Base-by-base conservation (phyloP, 30 jellyfish, hydroid and myxozoan genomes). In the Haliclystus octoradiatus region DNA sequence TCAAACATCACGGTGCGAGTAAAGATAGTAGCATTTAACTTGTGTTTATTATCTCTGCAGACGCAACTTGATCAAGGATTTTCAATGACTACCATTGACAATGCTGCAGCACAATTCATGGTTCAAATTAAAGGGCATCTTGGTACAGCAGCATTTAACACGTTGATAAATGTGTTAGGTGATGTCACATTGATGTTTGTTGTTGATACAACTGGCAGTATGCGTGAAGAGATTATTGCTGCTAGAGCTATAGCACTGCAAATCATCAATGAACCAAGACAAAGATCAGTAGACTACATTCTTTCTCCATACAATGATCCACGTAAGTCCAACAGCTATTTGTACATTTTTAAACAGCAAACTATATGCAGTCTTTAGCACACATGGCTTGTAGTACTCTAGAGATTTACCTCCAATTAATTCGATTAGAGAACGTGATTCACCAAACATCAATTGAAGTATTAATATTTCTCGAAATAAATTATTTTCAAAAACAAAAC, bases 291-390 rank as follows among this genome's bases (percentile, higher is more conserved):
- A 15, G 95, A 84, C 65, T 84, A 71, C 84, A 84, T 84, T 62
- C 76, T 84, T 19, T 77, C 95, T n/a, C 93, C 93, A 28, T 77
- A 77, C 70, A 79, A 79, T 28, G 95, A 84, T 64, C 95, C 95
- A 14, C 26, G 95, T 84, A 76, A 51, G 88, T 62, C n/a, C n/a
- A n/a, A n/a, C n/a, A n/a, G n/a, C n/a, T n/a, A n/a, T n/a, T n/a
- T n/a, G n/a, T n/a, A n/a, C n/a, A n/a, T n/a, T n/a, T n/a, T n/a
- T n/a, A n/a, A n/a, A n/a, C n/a, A n/a, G n/a, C n/a, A n/a, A n/a
- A n/a, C n/a, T n/a, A n/a, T n/a, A n/a, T n/a, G n/a, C n/a, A n/a
- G n/a, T n/a, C n/a, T n/a, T n/a, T n/a, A n/a, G n/a, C n/a, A n/a
- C n/a, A n/a, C n/a, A n/a, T n/a, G n/a, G n/a, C n/a, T n/a, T n/a